These are phyloP conservation scores for Lepus americanus DNA, from an alignment of 2,113 vertebrate species.

Conservation along the genomic window DNA sequence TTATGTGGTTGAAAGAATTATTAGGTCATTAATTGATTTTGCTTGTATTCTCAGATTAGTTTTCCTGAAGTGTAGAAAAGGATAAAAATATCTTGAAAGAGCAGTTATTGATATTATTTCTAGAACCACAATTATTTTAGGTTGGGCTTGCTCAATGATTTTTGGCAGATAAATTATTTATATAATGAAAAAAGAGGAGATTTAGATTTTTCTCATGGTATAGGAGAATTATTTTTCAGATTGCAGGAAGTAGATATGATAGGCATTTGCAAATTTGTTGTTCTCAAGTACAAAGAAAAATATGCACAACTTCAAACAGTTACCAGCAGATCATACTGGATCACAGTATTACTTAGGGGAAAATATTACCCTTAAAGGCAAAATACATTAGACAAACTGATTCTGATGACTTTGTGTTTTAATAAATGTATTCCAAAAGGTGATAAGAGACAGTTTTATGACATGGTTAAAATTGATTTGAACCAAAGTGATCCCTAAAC, in stretches of 20 bases:
- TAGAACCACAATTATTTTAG: constrained; percentile 17
- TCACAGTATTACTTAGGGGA: not conserved
- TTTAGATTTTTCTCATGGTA: not conserved
- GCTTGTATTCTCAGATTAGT: not conserved
- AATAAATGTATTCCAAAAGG: not conserved
- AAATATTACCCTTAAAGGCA: not conserved
- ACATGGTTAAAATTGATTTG: not conserved
- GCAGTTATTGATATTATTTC: not conserved
- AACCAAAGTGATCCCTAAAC: constrained; percentile 40
- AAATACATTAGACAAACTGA: not conserved
- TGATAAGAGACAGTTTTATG: constrained; percentile 55
- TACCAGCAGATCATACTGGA: constrained; percentile 36
- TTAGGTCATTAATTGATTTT: constrained; percentile 31
- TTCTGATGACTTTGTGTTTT: constrained; percentile 23
- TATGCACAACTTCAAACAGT: constrained; percentile 43
- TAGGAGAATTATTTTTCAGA: constrained; percentile 17
- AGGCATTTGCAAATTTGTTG: constrained; percentile 57
- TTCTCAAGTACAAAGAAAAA: constrained; percentile 36
- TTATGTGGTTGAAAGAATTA: not conserved
- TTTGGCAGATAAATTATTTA: not conserved
- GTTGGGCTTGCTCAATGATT: not conserved
- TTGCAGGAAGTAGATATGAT: constrained; percentile 5
- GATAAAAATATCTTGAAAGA: not conserved
- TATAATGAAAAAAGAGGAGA: not conserved
- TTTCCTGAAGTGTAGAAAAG: not conserved